Evolutionary conservation across 1,140 invertebrate species (phyloP), one percentile per base, ranked within the genome.

Genomic region (Habropoda laboriosa): DNA sequence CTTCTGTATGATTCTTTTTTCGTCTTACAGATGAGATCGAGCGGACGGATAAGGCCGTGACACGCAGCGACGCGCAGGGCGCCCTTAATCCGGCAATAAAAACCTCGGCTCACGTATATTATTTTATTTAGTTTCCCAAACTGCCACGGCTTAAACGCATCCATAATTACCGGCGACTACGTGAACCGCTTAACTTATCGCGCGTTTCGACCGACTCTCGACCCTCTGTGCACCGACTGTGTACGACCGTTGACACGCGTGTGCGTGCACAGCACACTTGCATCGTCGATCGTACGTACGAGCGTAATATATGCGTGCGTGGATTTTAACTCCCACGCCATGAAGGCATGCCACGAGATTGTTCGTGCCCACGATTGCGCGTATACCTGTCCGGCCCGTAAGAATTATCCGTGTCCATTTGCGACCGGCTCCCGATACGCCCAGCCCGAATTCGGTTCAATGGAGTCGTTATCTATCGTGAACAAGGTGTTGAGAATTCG

Each of bases 121-220:
- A 91, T 92, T 92, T 92, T 92, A 91, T 91, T 92, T 90, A 89
- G 90, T 91, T 92, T 91, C 90, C 91, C 87, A 91, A 91, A 92
- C 90, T 91, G 88, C 89, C 87, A 90, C 88, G 87, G 87, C 90
- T 92, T 92, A 92, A 92, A 92, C 91, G 91, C 91, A 92, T 92
- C 90, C 91, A 92, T 92, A 92, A 92, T 92, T 92, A 92, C 89
- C 90, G 86, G 83, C 81, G 83, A 86, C 83, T 92, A 92, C 91
- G 91, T 92, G 91, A 92, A 92, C 83, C 81, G 91, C 88, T 92
- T 92, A 92, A 92, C 88, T 92, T 90, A 92, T 91, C 88, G 84
- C 85, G 71, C 80, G 83, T 83, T 86, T 73, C 83, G 84, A 82
- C 79, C 78, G 71, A 55, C 24, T 42, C 35, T 21, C 47, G 72